Percentiles rank a stretch among this genome's conserved stretches.
Evolutionary conservation across 2,888 invertebrate species (phyloP).

Genomic region (Tetropium fuscum): DNA sequence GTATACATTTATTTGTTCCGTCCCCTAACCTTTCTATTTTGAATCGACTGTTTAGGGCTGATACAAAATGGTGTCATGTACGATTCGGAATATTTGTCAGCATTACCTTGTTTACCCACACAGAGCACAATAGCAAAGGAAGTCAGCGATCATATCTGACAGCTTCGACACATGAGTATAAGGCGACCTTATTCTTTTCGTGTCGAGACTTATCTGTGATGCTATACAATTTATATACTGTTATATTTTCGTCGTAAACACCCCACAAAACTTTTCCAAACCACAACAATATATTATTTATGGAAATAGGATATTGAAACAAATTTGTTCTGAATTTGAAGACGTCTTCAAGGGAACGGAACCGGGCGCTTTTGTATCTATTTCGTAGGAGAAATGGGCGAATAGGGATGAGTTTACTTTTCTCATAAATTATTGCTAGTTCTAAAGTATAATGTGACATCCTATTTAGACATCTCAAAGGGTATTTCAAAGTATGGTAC

Average conservation of each 20-base stretch:
- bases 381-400: neutral
- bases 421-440: slow-evolving; percentile 10
- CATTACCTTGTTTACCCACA: slow-evolving; percentile 35
- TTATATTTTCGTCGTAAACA: slow-evolving; percentile 30
- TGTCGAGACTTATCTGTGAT: slow-evolving; percentile 17
- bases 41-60: too few relatives aligned
- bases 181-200: slow-evolving; percentile 29
- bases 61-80: slow-evolving; percentile 5
- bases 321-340: slow-evolving; percentile 35
- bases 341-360: slow-evolving; percentile 11
- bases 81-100: slow-evolving; percentile 29
- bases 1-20: too few relatives aligned
- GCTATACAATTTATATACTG: slow-evolving; percentile 31
- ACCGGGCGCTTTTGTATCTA: slow-evolving; percentile 7
- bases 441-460: neutral
- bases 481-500: too few relatives aligned
- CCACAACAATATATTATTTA: slow-evolving; percentile 41
- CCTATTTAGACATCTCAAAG: too few relatives aligned
- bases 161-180: slow-evolving; percentile 41
- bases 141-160: slow-evolving; percentile 44
- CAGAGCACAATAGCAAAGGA: slow-evolving; percentile 39
- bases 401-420: slow-evolving; percentile 5
- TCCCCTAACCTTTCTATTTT: too few relatives aligned
- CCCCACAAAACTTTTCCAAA: slow-evolving; percentile 35
- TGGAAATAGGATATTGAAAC: slow-evolving; percentile 36